These are phyloP conservation scores for Synodontis membranacea DNA, from an alignment of 2,113 vertebrate genomes.

Conservation along the genomic window DNA sequence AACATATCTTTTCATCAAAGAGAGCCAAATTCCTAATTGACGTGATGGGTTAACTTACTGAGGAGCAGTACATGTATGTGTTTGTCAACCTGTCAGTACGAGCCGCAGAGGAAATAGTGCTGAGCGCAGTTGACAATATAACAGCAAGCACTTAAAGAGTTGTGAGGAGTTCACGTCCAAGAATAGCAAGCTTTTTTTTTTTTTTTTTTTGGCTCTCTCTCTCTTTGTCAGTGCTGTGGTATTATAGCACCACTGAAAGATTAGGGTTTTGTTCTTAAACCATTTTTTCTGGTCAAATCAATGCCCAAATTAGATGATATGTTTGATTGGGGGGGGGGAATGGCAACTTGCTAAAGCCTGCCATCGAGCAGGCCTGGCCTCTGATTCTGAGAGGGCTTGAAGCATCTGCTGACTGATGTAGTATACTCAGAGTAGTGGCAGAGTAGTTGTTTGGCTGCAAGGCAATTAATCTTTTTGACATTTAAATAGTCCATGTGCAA, in stretches of 20 bases:
- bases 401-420: constrained; percentile 59
- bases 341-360: not conserved
- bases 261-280: constrained; percentile 21
- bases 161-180: constrained; percentile 17
- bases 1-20: constrained; percentile 17
- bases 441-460: constrained; percentile 56
- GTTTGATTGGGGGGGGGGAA: not conserved
- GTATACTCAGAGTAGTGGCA: constrained; percentile 38
- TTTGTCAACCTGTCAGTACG: constrained; percentile 13
- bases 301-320: not conserved
- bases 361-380: not conserved
- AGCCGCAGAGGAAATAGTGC: constrained; percentile 21
- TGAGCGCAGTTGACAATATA: constrained; percentile 23
- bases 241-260: constrained; percentile 25
- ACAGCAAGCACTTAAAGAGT: constrained; percentile 15
- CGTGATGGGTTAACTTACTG: constrained; percentile 24
- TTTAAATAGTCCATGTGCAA: constrained; percentile 47
- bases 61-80: not conserved
- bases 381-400: not conserved
- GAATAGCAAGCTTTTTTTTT: constrained; percentile 23
- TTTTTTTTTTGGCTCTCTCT: constrained; percentile 4
- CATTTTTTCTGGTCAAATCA: not conserved
- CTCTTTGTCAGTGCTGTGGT: not conserved
- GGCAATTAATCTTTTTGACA: constrained; percentile 58
- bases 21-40: constrained; percentile 9